These are phyloP conservation scores for Microplitis deprimator DNA, from an alignment of 2,888 invertebrate species.

Conservation along the genomic window DNA sequence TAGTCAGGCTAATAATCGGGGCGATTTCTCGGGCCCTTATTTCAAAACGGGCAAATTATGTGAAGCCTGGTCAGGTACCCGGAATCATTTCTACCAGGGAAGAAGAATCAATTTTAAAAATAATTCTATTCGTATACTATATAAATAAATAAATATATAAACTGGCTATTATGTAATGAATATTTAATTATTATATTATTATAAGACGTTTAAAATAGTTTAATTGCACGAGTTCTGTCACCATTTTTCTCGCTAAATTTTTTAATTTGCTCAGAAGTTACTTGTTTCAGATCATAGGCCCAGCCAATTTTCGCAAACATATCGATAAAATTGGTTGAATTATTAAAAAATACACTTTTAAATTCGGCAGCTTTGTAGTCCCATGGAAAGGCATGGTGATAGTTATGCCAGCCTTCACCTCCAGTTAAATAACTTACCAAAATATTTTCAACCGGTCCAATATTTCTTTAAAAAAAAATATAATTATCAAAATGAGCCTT, in stretches of 20 bases:
- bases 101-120: too few species aligned
- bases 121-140: too few species aligned
- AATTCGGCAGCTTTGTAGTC: conserved; percentile 68
- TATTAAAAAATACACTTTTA: conserved; percentile 72
- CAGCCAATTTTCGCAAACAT: conserved; percentile 79
- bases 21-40: too few species aligned
- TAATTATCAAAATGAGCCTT: neutral
- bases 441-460: conserved; percentile 52
- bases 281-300: conserved; percentile 83
- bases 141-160: too few species aligned
- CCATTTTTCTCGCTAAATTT: conserved; percentile 74
- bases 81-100: too few species aligned
- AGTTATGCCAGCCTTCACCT: conserved; percentile 74
- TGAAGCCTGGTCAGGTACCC: too few species aligned
- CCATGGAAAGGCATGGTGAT: conserved; percentile 74
- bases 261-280: conserved; percentile 75
- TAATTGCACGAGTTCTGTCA: conserved; percentile 63
- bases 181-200: too few species aligned
- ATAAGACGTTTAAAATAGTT: too few species aligned
- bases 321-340: conserved; percentile 81
- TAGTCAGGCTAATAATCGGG: too few species aligned
- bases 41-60: too few species aligned
- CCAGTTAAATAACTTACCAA: conserved; percentile 61
- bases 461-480: neutral
- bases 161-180: too few species aligned